phyloP scores from a whole-genome alignment of 2,888 invertebrate species.

The Lottia gigantea region DNA sequence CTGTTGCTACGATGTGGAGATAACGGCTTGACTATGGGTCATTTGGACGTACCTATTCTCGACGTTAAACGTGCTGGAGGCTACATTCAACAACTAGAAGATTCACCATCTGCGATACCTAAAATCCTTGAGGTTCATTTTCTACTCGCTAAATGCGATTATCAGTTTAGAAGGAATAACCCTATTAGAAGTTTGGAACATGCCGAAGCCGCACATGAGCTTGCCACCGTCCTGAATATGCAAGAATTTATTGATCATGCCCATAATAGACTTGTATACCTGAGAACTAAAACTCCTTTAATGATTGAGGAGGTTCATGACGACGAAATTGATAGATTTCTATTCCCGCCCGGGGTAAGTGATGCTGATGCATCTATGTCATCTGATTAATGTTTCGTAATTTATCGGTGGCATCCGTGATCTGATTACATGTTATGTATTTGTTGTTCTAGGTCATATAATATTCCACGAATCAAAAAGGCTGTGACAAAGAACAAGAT shows the following conservation, averaged over 20 bases:
- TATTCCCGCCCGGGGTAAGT: no score
- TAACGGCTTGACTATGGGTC: conserved; percentile 36
- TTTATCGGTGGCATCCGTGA: no score
- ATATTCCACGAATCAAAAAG: no score
- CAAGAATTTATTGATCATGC: conserved; percentile 37
- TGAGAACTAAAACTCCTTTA: conserved; percentile 20
- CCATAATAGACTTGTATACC: conserved; percentile 27
- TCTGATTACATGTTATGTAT: no score
- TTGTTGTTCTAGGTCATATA: no score
- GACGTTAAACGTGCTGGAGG: conserved; percentile 31
- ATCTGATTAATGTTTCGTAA: no score
- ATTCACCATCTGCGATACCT: conserved; percentile 33
- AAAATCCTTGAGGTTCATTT: conserved; percentile 39
- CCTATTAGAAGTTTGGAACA: conserved; percentile 30
- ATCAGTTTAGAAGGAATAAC: conserved; percentile 32
- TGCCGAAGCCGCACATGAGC: conserved; percentile 28
- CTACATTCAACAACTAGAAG: conserved; percentile 33
- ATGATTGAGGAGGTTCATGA: background rate
- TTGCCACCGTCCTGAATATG: conserved; percentile 34
- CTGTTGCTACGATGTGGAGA: conserved; percentile 37
- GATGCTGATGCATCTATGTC: no score
- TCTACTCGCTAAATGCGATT: conserved; percentile 37
- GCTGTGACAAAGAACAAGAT: no score
- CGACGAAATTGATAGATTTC: no score
- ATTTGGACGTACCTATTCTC: conserved; percentile 24